Base-by-base conservation (phyloP, 2,113 vertebrate genomes). In the Alexandromys fortis region DNA sequence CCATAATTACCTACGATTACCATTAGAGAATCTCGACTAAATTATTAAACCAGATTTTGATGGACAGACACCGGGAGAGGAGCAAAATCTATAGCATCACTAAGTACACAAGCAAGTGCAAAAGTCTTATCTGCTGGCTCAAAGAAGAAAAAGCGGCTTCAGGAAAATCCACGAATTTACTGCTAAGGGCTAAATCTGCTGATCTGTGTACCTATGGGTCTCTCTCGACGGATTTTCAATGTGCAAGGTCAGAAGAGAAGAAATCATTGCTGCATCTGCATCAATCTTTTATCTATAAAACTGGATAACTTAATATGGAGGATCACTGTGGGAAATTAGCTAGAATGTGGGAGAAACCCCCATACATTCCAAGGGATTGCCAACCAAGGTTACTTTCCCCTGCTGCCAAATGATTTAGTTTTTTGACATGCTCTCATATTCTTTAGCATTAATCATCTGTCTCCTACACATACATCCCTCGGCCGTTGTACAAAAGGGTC, bases 161-260 rank as follows among this genome's bases (percentile, higher is more conserved):
- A 55, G 81, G 73, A 77, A 65, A 42, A 93, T 13, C 55, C 0
- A 81, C 33, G 63, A 88, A 76, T 72, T 38, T 55, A 73, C 49
- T 88, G 47, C 89, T 63, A 95, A 78, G 68, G 26, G 52, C 72
- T 68, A 52, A 67, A n/a, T 90, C 58, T 24, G 47, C 88, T 26
- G 9, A 26, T 49, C 33, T 52, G 38, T 73, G 28, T 81, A 28
- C 45, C 75, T 49, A 81, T 19, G 47, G 42, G 90, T 79, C 42
- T 86, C 52, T 73, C 26, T 63, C 10, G 58, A 89, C 1, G 89
- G 85, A 94, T 81, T 90, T 88, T 91, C 58, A 78, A 45, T 81
- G 78, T 83, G 49, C 81, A 92, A 87, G 86, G 88, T 94, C 79
- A 94, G 55, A 87, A 93, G 14, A 86, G n/a, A 96, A 89, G 81